Conservation (phyloP, 2,888 invertebrate genomes). For the Chymomyza caudatula region DNA sequence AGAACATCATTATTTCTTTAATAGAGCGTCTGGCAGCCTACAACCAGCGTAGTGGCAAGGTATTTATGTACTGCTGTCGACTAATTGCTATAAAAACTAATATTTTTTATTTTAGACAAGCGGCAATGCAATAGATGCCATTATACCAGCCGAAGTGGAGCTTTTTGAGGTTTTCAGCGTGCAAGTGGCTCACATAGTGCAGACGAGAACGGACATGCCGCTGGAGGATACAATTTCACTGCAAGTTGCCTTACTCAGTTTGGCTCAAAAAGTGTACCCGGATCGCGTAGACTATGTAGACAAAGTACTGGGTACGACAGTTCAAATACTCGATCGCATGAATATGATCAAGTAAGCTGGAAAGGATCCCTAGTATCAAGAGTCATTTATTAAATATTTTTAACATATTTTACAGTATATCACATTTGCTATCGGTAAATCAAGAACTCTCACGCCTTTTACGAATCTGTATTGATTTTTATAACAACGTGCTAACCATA, state of each 20-base stretch:
- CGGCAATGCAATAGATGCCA: conserved; percentile 80
- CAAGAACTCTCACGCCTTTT: conserved; percentile 95
- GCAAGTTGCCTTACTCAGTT: conserved; percentile 94
- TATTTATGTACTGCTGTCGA: conserved; percentile 21
- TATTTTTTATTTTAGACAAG: conserved; percentile 56
- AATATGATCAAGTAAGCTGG: conserved; percentile 86
- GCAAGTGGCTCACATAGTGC: conserved; percentile 96
- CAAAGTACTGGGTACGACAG: conserved; percentile 93
- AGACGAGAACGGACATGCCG: conserved; percentile 96
- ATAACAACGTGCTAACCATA: conserved; percentile 93
- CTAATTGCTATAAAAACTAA: background rate
- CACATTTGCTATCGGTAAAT: conserved; percentile 84
- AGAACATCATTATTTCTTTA: conserved; percentile 97
- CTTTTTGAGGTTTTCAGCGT: conserved; percentile 99
- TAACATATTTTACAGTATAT: conserved; percentile 67
- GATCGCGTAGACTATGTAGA: conserved; percentile 96
- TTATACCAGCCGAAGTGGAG: conserved; percentile 91
- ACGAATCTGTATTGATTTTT: conserved; percentile 96
- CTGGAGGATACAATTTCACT: conserved; percentile 96
- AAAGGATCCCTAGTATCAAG: background rate
- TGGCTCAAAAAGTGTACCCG: conserved; percentile 98
- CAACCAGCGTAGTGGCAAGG: conserved; percentile 86
- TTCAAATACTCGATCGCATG: conserved; percentile 92
- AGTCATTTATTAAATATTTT: background rate
- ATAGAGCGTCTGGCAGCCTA: conserved; percentile 94